Evolutionary conservation across 1,140 invertebrate species (phyloP).

Genomic region (Megalonaias nervosa): DNA sequence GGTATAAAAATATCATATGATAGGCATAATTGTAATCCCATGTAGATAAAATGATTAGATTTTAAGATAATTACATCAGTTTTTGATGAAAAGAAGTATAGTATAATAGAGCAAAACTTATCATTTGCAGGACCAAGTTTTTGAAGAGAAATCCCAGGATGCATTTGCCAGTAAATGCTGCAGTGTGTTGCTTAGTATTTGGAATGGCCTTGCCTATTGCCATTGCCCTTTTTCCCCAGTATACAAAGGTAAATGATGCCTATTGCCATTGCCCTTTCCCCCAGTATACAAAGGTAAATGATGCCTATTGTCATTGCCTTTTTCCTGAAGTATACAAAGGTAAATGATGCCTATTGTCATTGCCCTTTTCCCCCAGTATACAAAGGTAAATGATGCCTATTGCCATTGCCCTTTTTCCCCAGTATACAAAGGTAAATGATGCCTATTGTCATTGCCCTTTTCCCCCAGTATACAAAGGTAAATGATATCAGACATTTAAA

Average conservation of each 20-base stretch:
- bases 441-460: constrained; percentile 37
- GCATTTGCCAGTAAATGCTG: constrained; percentile 69
- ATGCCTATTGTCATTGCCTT: too few relatives aligned
- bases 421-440: constrained; percentile 20
- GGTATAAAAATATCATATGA: too few relatives aligned
- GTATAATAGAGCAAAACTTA: neutral
- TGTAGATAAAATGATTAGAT: too few relatives aligned
- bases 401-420: too few relatives aligned
- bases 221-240: constrained; percentile 72
- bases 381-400: too few relatives aligned
- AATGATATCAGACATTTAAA: too few relatives aligned
- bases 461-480: constrained; percentile 68
- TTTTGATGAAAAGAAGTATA: neutral
- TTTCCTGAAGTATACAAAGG: constrained; percentile 57
- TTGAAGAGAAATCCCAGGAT: constrained; percentile 62
- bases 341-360: constrained; percentile 32
- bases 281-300: constrained; percentile 67
- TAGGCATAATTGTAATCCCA: too few relatives aligned
- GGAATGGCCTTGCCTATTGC: constrained; percentile 69
- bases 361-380: too few relatives aligned
- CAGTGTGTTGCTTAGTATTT: constrained; percentile 68
- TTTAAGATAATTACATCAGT: too few relatives aligned
- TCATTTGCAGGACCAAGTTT: constrained; percentile 60
- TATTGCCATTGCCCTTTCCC: too few relatives aligned
- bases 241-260: constrained; percentile 57